phyloP scores from a whole-genome alignment of 2,113 vertebrate species.

The Lycaon pictus region DNA sequence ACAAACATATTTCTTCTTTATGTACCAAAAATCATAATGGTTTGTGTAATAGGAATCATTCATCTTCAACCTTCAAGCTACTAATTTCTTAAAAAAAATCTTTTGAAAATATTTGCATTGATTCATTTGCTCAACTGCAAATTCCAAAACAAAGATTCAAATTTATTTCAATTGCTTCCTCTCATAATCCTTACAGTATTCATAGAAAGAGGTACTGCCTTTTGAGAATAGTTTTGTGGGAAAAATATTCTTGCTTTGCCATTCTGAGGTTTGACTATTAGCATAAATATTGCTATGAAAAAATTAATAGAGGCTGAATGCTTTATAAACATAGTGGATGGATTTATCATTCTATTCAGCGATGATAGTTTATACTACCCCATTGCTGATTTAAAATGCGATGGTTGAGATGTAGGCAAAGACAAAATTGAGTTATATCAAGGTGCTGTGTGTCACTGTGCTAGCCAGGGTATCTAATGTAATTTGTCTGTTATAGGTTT shows the following conservation, averaged over 20 bases:
- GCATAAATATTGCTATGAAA: conserved; percentile 59
- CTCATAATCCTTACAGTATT: conserved; percentile 13
- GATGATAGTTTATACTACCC: not conserved
- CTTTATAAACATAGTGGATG: conserved; percentile 46
- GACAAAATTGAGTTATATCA: conserved; percentile 78
- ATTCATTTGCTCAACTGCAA: conserved; percentile 28
- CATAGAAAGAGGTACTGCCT: not conserved
- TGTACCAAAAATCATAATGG: not conserved
- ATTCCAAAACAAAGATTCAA: not conserved
- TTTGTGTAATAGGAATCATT: conserved; percentile 9
- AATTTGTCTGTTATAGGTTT: conserved; percentile 82
- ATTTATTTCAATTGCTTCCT: conserved; percentile 20
- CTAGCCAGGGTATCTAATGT: conserved; percentile 65
- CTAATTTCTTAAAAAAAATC: not conserved
- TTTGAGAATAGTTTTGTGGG: conserved; percentile 32
- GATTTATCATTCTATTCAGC: conserved; percentile 57
- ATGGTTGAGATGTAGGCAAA: conserved; percentile 61
- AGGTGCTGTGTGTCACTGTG: conserved; percentile 62
- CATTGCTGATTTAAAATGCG: conserved; percentile 47
- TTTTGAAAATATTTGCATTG: not conserved
- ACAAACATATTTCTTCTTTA: not conserved
- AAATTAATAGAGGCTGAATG: conserved; percentile 67
- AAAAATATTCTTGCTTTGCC: not conserved
- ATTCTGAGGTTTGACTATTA: conserved; percentile 39
- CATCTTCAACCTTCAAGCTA: not conserved